Conservation (phyloP, 2,113 vertebrate genomes). For the Xiphias gladius region DNA sequence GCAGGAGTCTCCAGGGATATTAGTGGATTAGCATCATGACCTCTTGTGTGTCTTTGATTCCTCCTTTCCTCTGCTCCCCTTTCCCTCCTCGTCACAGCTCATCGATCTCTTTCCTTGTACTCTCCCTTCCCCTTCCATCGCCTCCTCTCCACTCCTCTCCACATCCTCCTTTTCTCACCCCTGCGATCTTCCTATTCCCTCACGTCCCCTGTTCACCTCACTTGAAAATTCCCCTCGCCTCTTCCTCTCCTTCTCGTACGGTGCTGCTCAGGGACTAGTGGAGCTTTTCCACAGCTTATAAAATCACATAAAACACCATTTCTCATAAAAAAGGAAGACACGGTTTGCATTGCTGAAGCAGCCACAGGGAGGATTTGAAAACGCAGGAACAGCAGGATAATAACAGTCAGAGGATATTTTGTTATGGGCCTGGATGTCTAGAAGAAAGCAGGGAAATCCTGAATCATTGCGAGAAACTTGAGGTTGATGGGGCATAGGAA, state of each 20-base stretch:
- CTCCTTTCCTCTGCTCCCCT: conserved; percentile 44
- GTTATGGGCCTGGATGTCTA: conserved; percentile 27
- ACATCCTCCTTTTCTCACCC: conserved; percentile 3
- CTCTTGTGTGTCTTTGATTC: conserved; percentile 63
- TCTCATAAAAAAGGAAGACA: conserved; percentile 39
- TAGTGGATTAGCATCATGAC: conserved; percentile 63
- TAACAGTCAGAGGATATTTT: conserved; percentile 50
- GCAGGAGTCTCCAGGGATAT: conserved; percentile 44
- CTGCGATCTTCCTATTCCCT: conserved; percentile 17
- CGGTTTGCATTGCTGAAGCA: not conserved
- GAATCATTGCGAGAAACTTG: conserved; percentile 31
- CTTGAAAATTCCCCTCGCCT: conserved; percentile 29
- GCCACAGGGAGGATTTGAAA: conserved; percentile 52
- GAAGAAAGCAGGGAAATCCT: conserved; percentile 42
- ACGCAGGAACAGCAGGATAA: conserved; percentile 19
- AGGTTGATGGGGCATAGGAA: conserved; percentile 44
- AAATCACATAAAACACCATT: conserved; percentile 47
- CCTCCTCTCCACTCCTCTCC: conserved; percentile 18
- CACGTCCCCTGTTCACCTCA: conserved; percentile 21
- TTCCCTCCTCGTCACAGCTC: conserved; percentile 47
- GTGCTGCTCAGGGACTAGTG: conserved; percentile 2
- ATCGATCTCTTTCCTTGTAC: conserved; percentile 44
- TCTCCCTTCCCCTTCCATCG: not conserved
- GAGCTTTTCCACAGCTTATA: conserved; percentile 20
- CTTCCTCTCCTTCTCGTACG: conserved; percentile 12